These are phyloP conservation scores for Eudemis profundana DNA, from an alignment of 2,888 invertebrate species.

Conservation along the genomic window DNA sequence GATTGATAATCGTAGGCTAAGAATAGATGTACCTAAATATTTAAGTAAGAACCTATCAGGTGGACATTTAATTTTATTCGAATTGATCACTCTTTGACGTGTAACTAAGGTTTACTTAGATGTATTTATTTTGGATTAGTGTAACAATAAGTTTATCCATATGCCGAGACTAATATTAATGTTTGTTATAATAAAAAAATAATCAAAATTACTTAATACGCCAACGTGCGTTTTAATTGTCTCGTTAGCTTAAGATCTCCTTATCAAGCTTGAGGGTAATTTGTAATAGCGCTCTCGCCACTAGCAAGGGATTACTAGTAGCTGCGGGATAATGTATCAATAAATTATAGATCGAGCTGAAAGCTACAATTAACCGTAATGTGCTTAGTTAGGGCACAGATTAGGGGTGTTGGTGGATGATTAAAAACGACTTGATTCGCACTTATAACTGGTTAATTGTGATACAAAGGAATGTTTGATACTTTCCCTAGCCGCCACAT, in stretches of 20 bases:
- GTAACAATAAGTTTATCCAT: slow-evolving; percentile 51
- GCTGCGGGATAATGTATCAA: background rate
- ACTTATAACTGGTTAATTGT: too few relatives aligned
- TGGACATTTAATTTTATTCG: slow-evolving; percentile 30
- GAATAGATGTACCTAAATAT: slow-evolving; percentile 14
- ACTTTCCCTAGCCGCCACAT: too few relatives aligned
- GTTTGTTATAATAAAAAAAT: slow-evolving; percentile 64
- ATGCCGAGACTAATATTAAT: slow-evolving; percentile 60
- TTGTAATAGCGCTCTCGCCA: too few relatives aligned
- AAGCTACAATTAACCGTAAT: background rate
- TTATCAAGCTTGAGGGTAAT: background rate
- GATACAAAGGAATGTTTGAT: too few relatives aligned
- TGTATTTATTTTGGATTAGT: slow-evolving; percentile 49
- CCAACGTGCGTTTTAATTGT: slow-evolving; percentile 34
- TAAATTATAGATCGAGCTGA: background rate
- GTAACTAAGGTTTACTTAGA: slow-evolving; percentile 48
- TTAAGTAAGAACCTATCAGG: slow-evolving; percentile 44
- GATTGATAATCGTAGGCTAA: slow-evolving; percentile 25
- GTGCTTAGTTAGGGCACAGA: background rate
- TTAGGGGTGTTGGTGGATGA: background rate
- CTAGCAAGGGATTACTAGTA: background rate
- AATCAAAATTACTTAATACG: slow-evolving; percentile 52
- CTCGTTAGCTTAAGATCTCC: background rate
- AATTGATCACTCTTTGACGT: slow-evolving; percentile 35
- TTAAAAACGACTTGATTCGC: too few relatives aligned